These are phyloP conservation scores for Nomada fabriciana DNA, from an alignment of 2,888 invertebrate genomes.

Conservation along the genomic window DNA sequence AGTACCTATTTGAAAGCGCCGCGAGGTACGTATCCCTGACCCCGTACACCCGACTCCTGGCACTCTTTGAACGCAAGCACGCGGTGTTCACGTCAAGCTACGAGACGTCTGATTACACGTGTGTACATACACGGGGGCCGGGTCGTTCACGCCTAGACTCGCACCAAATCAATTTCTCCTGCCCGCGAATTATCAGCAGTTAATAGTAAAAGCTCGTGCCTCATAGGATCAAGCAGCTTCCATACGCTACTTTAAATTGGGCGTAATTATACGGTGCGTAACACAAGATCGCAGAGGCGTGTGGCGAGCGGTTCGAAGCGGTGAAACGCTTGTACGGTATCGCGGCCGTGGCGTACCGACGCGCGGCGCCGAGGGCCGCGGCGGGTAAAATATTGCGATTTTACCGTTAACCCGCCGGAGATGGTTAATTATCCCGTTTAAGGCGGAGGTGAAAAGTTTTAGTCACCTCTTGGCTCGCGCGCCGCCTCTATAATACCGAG, in stretches of 20 bases:
- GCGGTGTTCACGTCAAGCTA: constrained; percentile 43
- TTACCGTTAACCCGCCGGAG: constrained; percentile 67
- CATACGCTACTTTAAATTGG: constrained; percentile 74
- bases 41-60: constrained; percentile 16
- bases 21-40: constrained; percentile 12
- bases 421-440: constrained; percentile 71
- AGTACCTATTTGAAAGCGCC: background rate
- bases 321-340: constrained; percentile 45
- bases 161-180: constrained; percentile 53
- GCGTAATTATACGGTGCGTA: constrained; percentile 78
- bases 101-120: constrained; percentile 38
- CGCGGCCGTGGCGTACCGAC: constrained; percentile 37
- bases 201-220: constrained; percentile 58
- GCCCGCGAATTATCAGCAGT: constrained; percentile 62
- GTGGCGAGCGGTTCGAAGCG: constrained; percentile 21
- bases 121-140: background rate
- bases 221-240: constrained; percentile 44
- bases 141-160: constrained; percentile 39
- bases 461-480: constrained; percentile 36
- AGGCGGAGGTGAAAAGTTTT: constrained; percentile 67
- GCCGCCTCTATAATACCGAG: constrained; percentile 13
- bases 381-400: constrained; percentile 64
- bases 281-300: constrained; percentile 68
- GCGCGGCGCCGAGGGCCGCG: constrained; percentile 19
- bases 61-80: background rate